Evolutionary conservation across 2,888 invertebrate genomes (phyloP).

Genomic region (Agonopterix arenella): DNA sequence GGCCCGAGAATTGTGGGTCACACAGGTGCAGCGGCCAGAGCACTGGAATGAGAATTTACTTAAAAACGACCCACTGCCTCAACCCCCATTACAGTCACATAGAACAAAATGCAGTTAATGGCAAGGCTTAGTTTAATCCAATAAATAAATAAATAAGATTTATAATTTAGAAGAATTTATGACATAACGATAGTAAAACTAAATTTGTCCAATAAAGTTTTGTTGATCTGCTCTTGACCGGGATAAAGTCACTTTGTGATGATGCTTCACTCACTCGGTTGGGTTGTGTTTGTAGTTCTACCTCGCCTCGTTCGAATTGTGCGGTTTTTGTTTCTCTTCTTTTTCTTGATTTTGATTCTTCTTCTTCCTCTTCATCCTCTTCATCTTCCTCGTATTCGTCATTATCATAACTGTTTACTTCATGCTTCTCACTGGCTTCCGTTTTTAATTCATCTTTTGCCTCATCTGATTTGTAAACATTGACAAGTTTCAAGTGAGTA

Average conservation of each 20-base stretch:
- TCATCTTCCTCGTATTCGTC: conserved; percentile 16
- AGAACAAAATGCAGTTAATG: conserved; percentile 56
- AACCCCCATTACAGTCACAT: conserved; percentile 13
- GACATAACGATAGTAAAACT: conserved; percentile 36
- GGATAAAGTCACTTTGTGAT: conserved; percentile 46
- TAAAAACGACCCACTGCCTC: conserved; percentile 25
- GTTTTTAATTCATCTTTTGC: conserved; percentile 29
- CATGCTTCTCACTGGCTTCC: conserved; percentile 39
- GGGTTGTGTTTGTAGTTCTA: conserved; percentile 35
- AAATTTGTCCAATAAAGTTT: conserved; percentile 27
- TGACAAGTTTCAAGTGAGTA: conserved; percentile 62
- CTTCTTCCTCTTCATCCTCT: not conserved
- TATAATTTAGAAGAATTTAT: conserved; percentile 38
- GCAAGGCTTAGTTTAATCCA: conserved; percentile 60
- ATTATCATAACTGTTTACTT: conserved; percentile 28
- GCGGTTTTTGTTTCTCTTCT: conserved; percentile 8
- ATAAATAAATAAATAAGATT: conserved; percentile 58
- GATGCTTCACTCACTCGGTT: conserved; percentile 26
- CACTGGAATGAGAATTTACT: conserved; percentile 2
- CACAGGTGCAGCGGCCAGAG: not conserved
- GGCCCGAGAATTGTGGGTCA: not conserved
- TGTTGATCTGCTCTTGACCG: conserved; percentile 14
- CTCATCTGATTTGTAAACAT: conserved; percentile 30
- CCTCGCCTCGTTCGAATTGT: conserved; percentile 39
- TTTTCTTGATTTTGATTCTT: not conserved